Evolutionary conservation across 2,113 vertebrate species (phyloP).

Genomic region (Odocoileus hemionus): DNA sequence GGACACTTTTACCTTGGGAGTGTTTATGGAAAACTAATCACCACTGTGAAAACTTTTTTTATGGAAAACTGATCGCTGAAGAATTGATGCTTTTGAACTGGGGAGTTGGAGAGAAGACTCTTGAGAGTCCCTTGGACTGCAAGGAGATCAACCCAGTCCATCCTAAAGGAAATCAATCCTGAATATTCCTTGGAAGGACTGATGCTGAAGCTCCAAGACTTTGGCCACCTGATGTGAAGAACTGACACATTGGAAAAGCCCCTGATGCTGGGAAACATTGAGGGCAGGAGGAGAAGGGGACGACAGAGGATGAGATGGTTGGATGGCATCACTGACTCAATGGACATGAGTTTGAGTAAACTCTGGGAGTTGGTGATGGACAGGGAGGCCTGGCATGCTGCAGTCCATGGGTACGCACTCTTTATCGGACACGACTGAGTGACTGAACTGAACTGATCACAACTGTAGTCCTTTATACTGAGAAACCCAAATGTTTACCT

Average conservation of each 20-base stretch:
- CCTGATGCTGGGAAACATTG: not conserved
- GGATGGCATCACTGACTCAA: rapidly evolving
- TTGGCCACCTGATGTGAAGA: not conserved
- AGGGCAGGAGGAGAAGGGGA: not conserved
- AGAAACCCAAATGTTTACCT: not conserved
- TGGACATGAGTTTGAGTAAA: not conserved
- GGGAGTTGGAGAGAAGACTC: not conserved
- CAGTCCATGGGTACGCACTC: not conserved
- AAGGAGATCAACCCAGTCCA: not conserved
- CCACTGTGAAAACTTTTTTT: not conserved
- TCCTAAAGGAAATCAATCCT: not conserved
- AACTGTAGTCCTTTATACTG: not conserved
- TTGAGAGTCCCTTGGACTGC: not conserved
- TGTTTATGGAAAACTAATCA: not conserved
- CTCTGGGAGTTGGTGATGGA: not conserved
- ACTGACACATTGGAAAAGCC: not conserved
- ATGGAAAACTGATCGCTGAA: not conserved
- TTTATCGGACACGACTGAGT: rapidly evolving
- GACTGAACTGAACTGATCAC: not conserved
- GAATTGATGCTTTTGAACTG: not conserved
- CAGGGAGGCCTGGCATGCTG: not conserved
- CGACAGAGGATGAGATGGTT: rapidly evolving
- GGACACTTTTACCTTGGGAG: not conserved
- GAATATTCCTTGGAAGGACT: not conserved
- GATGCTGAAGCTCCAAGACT: not conserved